Base-by-base conservation (phyloP, 2,888 invertebrate genomes). In the Torymus auratus region DNA sequence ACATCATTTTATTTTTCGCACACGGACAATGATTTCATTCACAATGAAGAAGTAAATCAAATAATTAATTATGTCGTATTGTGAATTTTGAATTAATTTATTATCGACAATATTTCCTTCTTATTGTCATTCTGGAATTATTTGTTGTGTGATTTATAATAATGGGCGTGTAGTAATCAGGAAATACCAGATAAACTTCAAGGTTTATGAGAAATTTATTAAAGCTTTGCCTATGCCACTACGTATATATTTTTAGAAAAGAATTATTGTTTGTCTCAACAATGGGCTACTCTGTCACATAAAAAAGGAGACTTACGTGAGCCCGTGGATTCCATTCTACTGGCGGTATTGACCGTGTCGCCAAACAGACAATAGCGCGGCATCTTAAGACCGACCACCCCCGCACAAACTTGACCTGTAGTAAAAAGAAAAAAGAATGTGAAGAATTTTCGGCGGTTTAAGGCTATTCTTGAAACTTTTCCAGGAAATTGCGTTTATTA, bases 361-460 rank as follows among this genome's bases (percentile, higher is more conserved):
- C 98, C 98, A 87, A 98, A 98, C 2, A 98, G 92, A 87, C 97
- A 98, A 88, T 97, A 98, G 65, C 98, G 93, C 0, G 98, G 98
- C 97, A 98, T 98, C 91, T 97, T 98, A 5, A 96, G 91, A 0
- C 97, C 97, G 0, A 98, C 97, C 0, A 98, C 97, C 0, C 97
- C 98, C 0, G 97, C 97, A 87, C 97, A 97, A 14, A 97, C 97
- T 0, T 97, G 96, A 10, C 97, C 96, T 95, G 86, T 15, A 69
- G 12, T 41, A 17, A 1, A 41, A 2, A 14, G 20, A 60, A 62
- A 1, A 20, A 70, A 15, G 23, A 17, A 14, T 12, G 13, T 28
- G 4, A 14, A 28, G 23, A 28, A 14, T 70, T 3, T n/a, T n/a
- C n/a, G 55, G 17, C 7, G 13, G 10, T 41, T 41, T 41, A 10